Conservation (phyloP, 2,113 vertebrate species). For the Heterochromis multidens region DNA sequence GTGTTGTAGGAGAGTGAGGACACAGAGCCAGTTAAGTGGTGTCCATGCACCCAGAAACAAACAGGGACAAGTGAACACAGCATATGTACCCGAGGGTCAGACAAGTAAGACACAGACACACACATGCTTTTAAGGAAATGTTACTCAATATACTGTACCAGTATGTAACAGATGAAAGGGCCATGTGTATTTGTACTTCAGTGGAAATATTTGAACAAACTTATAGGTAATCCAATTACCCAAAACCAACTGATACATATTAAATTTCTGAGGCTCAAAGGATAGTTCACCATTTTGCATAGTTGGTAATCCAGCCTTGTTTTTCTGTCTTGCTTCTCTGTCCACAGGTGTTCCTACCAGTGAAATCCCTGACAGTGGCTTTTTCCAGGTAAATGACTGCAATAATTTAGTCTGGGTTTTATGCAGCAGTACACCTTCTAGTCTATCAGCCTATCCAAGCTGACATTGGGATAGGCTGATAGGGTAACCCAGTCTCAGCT, state of each 20-base stretch:
- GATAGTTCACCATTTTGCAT: neutral
- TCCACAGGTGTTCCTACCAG: slow-evolving; percentile 21
- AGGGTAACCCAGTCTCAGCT: neutral
- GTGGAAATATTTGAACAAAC: neutral
- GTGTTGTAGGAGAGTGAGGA: slow-evolving; percentile 46
- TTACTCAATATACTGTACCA: neutral
- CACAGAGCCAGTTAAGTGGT: slow-evolving; percentile 34
- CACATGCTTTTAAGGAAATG: neutral
- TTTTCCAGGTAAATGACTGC: neutral
- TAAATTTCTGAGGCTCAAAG: neutral
- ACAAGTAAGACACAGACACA: slow-evolving; percentile 43
- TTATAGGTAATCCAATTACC: neutral
- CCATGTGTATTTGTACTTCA: neutral
- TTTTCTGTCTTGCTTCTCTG: neutral
- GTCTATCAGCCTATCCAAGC: neutral
- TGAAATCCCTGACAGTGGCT: slow-evolving; percentile 6
- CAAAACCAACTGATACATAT: neutral
- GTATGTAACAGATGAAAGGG: neutral
- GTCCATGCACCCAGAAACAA: neutral
- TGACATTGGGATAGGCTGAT: neutral
- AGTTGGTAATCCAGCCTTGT: neutral
- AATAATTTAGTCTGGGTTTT: neutral
- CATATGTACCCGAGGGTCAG: slow-evolving; percentile 35
- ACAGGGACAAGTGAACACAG: slow-evolving; percentile 43
- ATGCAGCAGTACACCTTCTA: neutral